Percentiles rank a stretch among this genome's conserved stretches.
phyloP scores from a whole-genome alignment of 2,888 invertebrate genomes.

The Leptarthrus brevirostris region DNA sequence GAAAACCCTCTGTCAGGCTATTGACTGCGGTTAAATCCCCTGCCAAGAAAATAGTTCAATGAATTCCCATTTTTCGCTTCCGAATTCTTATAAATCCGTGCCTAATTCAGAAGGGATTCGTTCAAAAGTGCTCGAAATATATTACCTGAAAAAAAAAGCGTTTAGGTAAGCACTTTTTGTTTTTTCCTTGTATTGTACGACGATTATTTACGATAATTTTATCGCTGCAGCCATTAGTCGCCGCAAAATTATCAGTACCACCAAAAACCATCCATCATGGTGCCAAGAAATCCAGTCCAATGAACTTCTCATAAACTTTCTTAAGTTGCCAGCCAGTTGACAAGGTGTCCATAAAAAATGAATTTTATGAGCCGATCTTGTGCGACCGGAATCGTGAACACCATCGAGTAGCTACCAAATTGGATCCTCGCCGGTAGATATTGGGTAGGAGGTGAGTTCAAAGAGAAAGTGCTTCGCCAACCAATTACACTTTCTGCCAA shows the following conservation, averaged over 20 bases:
- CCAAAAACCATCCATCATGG: slow-evolving; percentile 6
- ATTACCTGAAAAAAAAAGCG: neutral
- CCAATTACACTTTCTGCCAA: neutral
- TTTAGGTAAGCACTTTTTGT: neutral
- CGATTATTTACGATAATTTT: neutral
- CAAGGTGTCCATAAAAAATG: neutral
- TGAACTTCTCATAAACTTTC: slow-evolving; percentile 9
- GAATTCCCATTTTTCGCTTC: too few relatives aligned
- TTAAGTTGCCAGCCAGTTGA: slow-evolving; percentile 1
- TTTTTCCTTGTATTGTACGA: too few relatives aligned
- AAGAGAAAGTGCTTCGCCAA: neutral
- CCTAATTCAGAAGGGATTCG: neutral
- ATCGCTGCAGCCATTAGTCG: neutral
- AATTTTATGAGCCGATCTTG: slow-evolving; percentile 1
- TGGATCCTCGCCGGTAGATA: neutral
- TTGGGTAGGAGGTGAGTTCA: neutral
- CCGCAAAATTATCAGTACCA: neutral
- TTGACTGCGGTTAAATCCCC: neutral
- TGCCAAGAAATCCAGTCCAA: slow-evolving; percentile 2
- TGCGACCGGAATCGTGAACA: neutral
- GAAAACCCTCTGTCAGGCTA: neutral
- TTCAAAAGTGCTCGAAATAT: neutral
- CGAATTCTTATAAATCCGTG: too few relatives aligned
- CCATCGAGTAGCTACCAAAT: neutral
- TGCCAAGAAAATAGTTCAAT: neutral